Percentiles rank a stretch among this genome's conserved stretches.
Conservation (phyloP, 2,113 vertebrate genomes). For the Capra hircus region DNA sequence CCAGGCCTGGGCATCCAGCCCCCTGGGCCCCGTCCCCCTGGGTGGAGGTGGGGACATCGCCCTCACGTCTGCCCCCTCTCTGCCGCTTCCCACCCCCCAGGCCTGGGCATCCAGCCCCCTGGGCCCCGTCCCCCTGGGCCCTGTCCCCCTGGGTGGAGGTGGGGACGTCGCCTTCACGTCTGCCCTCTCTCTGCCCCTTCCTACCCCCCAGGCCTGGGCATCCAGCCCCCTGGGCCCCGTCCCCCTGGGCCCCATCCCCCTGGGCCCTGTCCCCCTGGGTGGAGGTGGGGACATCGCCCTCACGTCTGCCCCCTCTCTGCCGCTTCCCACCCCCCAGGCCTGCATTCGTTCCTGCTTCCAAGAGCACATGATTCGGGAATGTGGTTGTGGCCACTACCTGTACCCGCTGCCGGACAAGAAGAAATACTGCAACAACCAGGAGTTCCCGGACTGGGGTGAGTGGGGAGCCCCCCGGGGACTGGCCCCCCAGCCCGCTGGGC, state of each 20-base stretch:
- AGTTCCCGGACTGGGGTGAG: conserved; percentile 84
- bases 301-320: not conserved
- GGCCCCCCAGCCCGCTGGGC: rapidly evolving
- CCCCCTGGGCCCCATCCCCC: too few relatives aligned
- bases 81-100: too few relatives aligned
- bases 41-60: too few relatives aligned
- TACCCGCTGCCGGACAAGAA: conserved; percentile 77
- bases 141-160: rapidly evolving
- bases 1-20: too few relatives aligned
- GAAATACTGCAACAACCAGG: conserved; percentile 79
- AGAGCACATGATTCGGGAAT: conserved; percentile 75
- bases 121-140: not conserved
- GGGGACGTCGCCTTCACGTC: not conserved
- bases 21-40: too few relatives aligned
- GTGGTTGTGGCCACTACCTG: conserved; percentile 81
- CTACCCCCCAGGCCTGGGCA: too few relatives aligned
- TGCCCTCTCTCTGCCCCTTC: not conserved
- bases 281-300: too few relatives aligned
- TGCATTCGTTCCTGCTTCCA: conserved; percentile 87
- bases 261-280: too few relatives aligned
- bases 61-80: too few relatives aligned
- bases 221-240: too few relatives aligned
- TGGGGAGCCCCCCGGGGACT: rapidly evolving
- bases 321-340: conserved; percentile 67
- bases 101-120: too few relatives aligned